Evolutionary conservation across 2,888 invertebrate genomes (phyloP).

Genomic region (Melanostoma mellinum): DNA sequence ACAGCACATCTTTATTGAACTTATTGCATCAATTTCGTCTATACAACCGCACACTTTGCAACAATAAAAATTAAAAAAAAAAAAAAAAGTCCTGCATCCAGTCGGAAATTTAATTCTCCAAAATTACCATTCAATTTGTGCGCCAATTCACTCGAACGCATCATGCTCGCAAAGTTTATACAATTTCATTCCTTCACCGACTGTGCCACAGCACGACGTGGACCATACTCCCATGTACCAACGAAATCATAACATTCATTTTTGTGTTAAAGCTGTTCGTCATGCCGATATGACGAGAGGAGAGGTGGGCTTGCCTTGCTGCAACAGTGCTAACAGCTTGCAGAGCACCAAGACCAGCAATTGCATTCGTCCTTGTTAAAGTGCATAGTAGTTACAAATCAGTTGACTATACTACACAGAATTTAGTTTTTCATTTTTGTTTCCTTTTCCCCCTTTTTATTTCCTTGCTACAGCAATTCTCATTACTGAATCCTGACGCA

Average conservation of each 20-base stretch:
- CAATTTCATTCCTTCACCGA: conserved; percentile 53
- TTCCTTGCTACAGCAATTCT: conserved; percentile 37
- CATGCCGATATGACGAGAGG: conserved; percentile 21
- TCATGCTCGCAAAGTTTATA: conserved; percentile 59
- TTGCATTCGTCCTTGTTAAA: conserved; percentile 43
- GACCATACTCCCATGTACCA: conserved; percentile 48
- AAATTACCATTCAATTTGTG: conserved; percentile 69
- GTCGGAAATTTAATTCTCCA: conserved; percentile 65
- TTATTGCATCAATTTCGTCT: no score
- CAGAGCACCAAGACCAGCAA: conserved; percentile 2
- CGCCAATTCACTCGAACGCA: conserved; percentile 69
- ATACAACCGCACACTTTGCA: no score
- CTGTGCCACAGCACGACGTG: conserved; percentile 57
- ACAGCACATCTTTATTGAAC: no score
- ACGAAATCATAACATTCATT: conserved; percentile 65
- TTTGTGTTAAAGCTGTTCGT: conserved; percentile 61
- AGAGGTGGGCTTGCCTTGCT: not conserved
- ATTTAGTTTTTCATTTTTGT: conserved; percentile 30
- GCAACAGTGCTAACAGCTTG: not conserved
- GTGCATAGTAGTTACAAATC: conserved; percentile 44
- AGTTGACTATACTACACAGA: conserved; percentile 25
- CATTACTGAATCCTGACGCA: conserved; percentile 70
- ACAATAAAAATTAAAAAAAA: not conserved
- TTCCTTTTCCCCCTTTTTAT: not conserved
- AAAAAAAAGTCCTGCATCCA: conserved; percentile 3